Percentiles rank a stretch among this genome's conserved stretches.
Conservation (phyloP, 2,113 vertebrate species). For the Eleginops maclovinus region DNA sequence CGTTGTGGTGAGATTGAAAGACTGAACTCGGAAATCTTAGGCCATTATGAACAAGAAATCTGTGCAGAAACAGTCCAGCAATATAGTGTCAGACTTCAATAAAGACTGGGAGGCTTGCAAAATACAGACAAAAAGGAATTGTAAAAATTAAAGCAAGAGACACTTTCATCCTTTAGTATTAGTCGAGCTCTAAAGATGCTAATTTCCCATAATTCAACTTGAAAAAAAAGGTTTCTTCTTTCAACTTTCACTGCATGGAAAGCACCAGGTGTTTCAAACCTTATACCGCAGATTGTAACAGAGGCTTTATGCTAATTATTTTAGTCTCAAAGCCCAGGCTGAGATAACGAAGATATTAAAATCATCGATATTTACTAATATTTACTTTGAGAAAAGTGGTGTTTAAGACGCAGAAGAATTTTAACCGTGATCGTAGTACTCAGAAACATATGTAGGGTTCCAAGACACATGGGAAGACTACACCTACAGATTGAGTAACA, state of each 20-base stretch:
- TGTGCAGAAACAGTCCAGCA: neutral
- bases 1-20: neutral
- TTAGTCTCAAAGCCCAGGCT: neutral
- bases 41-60: neutral
- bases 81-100: neutral
- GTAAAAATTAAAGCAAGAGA: neutral
- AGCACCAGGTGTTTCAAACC: neutral
- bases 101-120: neutral
- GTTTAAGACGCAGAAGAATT: neutral
- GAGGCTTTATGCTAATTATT: neutral
- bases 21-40: neutral
- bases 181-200: neutral
- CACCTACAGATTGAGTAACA: constrained; percentile 21
- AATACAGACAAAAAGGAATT: neutral
- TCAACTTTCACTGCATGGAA: neutral
- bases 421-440: neutral
- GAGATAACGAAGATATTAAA: neutral
- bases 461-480: neutral
- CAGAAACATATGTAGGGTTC: neutral
- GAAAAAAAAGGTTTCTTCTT: neutral
- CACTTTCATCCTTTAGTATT: neutral
- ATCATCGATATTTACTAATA: neutral
- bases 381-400: neutral
- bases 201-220: neutral
- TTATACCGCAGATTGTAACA: neutral